phyloP scores from a whole-genome alignment of 2,888 invertebrate species.

The Dasypogon diadema region DNA sequence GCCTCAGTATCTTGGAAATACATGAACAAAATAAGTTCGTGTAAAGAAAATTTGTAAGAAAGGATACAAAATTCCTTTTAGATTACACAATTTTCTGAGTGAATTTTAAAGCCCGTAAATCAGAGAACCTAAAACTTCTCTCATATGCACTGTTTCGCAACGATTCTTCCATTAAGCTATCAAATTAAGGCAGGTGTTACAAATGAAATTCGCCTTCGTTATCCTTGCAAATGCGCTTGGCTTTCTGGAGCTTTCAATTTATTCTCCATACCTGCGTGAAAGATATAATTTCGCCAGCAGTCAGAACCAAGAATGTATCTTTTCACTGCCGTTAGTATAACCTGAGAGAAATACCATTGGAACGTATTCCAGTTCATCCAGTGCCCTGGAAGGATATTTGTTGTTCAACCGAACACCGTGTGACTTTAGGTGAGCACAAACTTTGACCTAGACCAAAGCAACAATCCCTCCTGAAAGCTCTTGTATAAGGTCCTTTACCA shows the following conservation, averaged over 20 bases:
- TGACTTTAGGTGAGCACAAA: not conserved
- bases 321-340: not conserved
- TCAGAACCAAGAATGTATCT: not conserved
- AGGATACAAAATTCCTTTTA: too few species aligned
- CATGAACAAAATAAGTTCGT: too few species aligned
- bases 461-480: constrained; percentile 44
- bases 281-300: not conserved
- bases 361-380: not conserved
- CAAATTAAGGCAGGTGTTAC: not conserved
- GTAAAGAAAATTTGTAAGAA: too few species aligned
- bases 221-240: not conserved
- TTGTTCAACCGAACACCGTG: not conserved
- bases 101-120: not conserved
- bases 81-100: too few species aligned
- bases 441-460: constrained; percentile 47
- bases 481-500: not conserved
- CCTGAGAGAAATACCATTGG: not conserved
- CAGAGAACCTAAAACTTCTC: not conserved
- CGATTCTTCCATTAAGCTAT: not conserved
- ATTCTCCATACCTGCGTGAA: not conserved
- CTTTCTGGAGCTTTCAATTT: not conserved
- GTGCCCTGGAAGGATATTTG: not conserved
- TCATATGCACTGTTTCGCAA: not conserved
- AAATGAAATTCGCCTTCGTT: not conserved
- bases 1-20: too few species aligned